Evolutionary conservation across 2,113 vertebrate genomes (phyloP).

Genomic region (Phoenicopterus ruber): DNA sequence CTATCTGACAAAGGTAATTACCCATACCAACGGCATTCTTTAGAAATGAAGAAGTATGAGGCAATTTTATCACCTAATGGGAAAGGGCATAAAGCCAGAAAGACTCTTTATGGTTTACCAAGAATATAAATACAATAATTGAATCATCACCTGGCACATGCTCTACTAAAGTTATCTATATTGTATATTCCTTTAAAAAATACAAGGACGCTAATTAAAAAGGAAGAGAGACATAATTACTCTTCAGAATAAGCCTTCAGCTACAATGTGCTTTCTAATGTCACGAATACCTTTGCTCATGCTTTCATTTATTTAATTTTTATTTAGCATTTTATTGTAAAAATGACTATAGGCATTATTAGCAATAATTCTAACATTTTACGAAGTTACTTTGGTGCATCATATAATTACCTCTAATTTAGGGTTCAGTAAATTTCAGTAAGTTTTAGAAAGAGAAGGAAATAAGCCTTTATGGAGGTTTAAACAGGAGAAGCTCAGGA

Average conservation of each 20-base stretch:
- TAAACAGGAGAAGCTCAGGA: constrained; percentile 22
- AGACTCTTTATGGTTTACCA: constrained; percentile 45
- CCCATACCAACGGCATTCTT: constrained; percentile 2
- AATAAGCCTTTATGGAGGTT: constrained; percentile 49
- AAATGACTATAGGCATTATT: constrained; percentile 36
- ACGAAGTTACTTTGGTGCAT: constrained; percentile 47
- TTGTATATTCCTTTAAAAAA: constrained; percentile 40
- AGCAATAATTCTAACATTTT: constrained; percentile 57
- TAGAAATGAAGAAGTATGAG: constrained; percentile 63
- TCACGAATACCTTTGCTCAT: neutral
- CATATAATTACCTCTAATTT: constrained; percentile 64
- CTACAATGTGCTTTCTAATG: constrained; percentile 1
- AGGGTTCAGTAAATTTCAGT: constrained; percentile 53
- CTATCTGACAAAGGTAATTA: constrained; percentile 51
- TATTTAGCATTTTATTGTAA: constrained; percentile 41
- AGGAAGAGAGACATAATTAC: neutral
- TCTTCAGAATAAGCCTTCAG: constrained; percentile 36
- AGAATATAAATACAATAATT: constrained; percentile 56
- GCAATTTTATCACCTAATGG: constrained; percentile 64
- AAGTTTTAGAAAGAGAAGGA: constrained; percentile 25
- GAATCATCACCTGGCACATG: constrained; percentile 24
- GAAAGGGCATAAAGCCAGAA: constrained; percentile 60
- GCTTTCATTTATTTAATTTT: constrained; percentile 35
- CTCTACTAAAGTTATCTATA: constrained; percentile 1
- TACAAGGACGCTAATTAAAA: constrained; percentile 36